Base-by-base conservation (phyloP, 2,888 invertebrate genomes). In the Andrena praecox region DNA sequence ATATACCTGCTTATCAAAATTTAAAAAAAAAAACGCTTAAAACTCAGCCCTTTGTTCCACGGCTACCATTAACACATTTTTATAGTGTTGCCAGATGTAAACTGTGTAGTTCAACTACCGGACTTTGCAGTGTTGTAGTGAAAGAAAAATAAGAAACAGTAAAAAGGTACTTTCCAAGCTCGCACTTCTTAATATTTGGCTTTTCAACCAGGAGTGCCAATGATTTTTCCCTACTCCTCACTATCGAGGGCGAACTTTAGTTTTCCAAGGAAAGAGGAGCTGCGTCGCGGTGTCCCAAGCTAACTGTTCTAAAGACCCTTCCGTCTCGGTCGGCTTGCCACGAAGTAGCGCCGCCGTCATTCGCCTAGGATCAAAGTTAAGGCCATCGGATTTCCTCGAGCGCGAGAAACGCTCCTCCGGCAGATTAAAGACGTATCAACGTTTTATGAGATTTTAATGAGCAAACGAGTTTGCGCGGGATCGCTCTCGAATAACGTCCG, bases 231-330 rank as follows among this genome's bases (percentile, higher is more conserved):
- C 60, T 54, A 31, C 20, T 73, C 33, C 31, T 24, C 16, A 1
- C 59, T 31, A 67, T 62, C 71, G n/a, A 16, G 69, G 66, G 71
- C 48, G 66, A 62, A 74, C 68, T 68, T 75, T 85, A 66, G 50
- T 64, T 10, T 56, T 71, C 66, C 27, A 59, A 16, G 60, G 48
- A 31, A 31, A 60, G 27, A 72, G 56, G 52, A 35, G 62, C 29
- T 27, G 62, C 68, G 29, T 35, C 33, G 50, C 72, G 31, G 67
- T 72, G 64, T 77, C 74, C n/a, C 54, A 59, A 56, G 63, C 24
- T 86, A 86, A 86, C 86, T 86, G 86, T 86, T 80, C 82, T 66
- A 66, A 56, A 56, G 77, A 78, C 77, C 82, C 85, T 82, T 85
- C 80, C 79, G 86, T 80, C 68, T 74, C 86, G 86, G 68, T 86